A percentile compares a stretch with the other conserved stretches of the same genome.
Conservation (phyloP, 2,113 vertebrate species). For the Dinomys branickii region DNA sequence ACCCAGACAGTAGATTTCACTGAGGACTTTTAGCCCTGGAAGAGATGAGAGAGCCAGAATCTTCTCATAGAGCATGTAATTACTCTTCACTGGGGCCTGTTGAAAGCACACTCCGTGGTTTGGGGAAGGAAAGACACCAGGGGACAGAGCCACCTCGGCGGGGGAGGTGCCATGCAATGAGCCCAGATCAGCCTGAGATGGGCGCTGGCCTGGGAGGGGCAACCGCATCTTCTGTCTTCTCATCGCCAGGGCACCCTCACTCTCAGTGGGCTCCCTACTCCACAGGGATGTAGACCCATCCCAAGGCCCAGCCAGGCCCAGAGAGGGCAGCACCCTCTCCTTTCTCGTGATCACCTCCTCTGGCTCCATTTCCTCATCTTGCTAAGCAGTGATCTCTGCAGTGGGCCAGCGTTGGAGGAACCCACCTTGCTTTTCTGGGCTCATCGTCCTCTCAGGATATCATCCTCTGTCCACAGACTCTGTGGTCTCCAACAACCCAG, state of each 20-base stretch:
- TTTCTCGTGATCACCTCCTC: not conserved
- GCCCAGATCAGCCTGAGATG: no score
- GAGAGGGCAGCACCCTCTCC: not conserved
- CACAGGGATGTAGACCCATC: not conserved
- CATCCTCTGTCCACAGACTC: not conserved
- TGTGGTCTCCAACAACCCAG: not conserved
- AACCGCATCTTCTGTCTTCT: not conserved
- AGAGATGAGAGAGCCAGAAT: not conserved
- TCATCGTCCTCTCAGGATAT: not conserved
- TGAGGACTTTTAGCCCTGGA: not conserved
- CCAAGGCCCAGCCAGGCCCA: not conserved
- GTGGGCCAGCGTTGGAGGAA: accelerated
- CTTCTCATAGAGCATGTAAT: not conserved
- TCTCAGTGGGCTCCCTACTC: not conserved
- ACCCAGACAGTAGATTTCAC: not conserved
- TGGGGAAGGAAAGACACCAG: not conserved
- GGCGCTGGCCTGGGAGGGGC: no score
- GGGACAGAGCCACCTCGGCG: not conserved
- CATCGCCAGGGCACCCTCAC: no score
- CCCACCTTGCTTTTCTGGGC: not conserved
- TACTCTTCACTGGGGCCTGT: conserved; percentile 9
- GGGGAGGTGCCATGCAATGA: not conserved
- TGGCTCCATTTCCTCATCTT: not conserved
- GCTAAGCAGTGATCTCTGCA: not conserved
- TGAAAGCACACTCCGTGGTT: not conserved